Base-by-base conservation (phyloP, 2,797 vertebrate species). In the Epinephelus coioides region DNA sequence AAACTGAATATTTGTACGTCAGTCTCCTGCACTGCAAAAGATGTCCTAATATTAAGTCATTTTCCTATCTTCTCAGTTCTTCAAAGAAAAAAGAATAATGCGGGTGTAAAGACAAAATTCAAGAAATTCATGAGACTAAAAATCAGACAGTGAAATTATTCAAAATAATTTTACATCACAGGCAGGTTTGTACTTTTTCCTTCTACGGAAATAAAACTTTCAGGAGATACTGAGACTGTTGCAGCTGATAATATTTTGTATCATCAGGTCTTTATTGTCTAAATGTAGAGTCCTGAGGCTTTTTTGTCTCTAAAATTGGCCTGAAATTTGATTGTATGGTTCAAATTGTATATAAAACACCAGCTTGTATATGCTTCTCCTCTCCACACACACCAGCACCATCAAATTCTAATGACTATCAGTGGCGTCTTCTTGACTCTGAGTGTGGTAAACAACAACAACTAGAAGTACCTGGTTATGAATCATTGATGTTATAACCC, bases 401-500 rank as follows among this genome's bases (percentile, higher is more conserved):
- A 23, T 64, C 17, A 27, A 11, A 50, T 15, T 59, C 15, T n/a
- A 51, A n/a, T 38, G 10, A n/a, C 18, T n/a, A 6, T 34, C 15
- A 43, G n/a, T 10, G 2, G 40, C 1, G 15, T 19, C 25, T 53
- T 25, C 7, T 51, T 23, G 23, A 19, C 38, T 51, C n/a, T 34
- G 43, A 44, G 34, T 44, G 40, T 38, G 40, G 25, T 75, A 46
- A 65, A 76, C 17, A 50, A 34, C 64, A 66, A 43, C 64, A 66
- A 43, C 57, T 4, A 49, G 19, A 8, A 25, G n/a, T 2, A n/a
- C 17, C 54, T 54, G 18, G 56, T 50, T n/a, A 12, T 38, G 40
- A 49, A 50, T 50, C 6, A 55, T 5, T 62, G 69, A 69, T 27
- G 3, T 38, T 12, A 13, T 30, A 49, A 55, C 18, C 27, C 12